Conservation (phyloP, 1,140 invertebrate genomes). For the Ptiloglossa arizonensis region DNA sequence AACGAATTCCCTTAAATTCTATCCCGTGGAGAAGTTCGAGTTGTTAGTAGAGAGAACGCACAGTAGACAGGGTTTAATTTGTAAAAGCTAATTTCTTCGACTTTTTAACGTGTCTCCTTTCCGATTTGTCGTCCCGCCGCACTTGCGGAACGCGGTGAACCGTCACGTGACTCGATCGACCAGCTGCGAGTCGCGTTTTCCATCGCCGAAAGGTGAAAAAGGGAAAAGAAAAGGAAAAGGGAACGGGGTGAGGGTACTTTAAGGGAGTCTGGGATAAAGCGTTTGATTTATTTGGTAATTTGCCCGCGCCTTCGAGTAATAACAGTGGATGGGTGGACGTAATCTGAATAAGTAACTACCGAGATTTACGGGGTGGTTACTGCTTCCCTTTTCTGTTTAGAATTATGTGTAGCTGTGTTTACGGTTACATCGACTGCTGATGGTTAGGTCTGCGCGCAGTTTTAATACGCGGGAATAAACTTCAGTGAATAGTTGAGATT, state of each 20-base stretch:
- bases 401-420: too few species aligned
- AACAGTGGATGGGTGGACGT: too few species aligned
- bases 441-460: too few species aligned
- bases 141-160: conserved; percentile 19
- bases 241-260: not conserved
- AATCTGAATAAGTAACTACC: not conserved
- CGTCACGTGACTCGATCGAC: conserved; percentile 36
- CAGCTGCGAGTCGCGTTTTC: conserved; percentile 14
- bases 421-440: too few species aligned
- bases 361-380: not conserved
- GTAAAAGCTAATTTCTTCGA: conserved; percentile 79
- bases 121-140: not conserved
- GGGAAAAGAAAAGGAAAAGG: too few species aligned
- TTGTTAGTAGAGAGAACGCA: conserved; percentile 3
- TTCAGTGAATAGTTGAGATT: too few species aligned
- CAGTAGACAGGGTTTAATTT: conserved; percentile 74
- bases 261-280: not conserved
- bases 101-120: conserved; percentile 68
- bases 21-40: conserved; percentile 60
- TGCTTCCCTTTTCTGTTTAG: not conserved
- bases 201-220: not conserved
- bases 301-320: not conserved
- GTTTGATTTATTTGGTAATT: not conserved
- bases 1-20: conserved; percentile 68
- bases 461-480: too few species aligned